Conservation (phyloP, 2,113 vertebrate genomes). For the Crotalus helleri region DNA sequence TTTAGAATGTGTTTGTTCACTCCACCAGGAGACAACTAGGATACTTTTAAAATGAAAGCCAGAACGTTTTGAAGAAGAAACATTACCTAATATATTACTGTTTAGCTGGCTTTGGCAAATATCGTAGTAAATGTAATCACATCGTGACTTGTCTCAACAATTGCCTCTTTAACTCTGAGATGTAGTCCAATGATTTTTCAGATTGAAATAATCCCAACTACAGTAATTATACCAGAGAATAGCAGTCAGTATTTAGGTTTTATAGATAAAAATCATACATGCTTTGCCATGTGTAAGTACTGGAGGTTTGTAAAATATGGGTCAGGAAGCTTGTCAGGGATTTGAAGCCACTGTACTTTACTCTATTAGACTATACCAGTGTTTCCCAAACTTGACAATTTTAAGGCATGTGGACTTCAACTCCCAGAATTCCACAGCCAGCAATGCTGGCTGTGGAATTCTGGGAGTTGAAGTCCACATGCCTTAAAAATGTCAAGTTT, state of each 20-base stretch:
- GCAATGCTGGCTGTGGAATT: no score
- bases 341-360: not conserved
- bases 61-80: not conserved
- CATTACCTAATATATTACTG: not conserved
- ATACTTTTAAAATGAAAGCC: not conserved
- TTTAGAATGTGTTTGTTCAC: not conserved
- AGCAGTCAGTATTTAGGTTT: not conserved
- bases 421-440: no score
- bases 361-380: not conserved
- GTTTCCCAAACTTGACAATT: no score
- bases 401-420: no score
- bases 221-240: not conserved
- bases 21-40: not conserved
- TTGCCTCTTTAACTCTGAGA: not conserved
- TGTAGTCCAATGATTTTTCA: not conserved
- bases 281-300: not conserved
- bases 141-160: not conserved
- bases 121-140: not conserved
- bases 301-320: not conserved
- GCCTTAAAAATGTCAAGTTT: no score
- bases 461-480: no score
- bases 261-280: not conserved
- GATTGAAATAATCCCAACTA: not conserved
- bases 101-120: not conserved
- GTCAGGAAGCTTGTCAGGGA: not conserved